Conservation (phyloP, 2,113 vertebrate genomes). For the Tupaia tana region DNA sequence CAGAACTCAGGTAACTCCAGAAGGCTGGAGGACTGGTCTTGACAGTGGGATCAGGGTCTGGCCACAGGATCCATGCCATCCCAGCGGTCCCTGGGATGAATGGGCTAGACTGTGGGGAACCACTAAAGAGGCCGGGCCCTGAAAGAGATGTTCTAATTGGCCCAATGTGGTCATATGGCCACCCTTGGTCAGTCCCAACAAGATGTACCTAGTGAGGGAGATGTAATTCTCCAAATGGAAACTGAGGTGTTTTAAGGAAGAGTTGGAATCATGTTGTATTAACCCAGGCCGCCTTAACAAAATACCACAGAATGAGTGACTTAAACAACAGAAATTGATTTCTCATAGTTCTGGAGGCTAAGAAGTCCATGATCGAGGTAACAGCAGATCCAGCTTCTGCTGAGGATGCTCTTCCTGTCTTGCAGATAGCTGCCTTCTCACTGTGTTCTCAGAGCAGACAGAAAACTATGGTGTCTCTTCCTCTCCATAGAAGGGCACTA, state of each 20-base stretch:
- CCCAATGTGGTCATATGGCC: background rate
- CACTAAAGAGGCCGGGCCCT: background rate
- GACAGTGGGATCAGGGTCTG: background rate
- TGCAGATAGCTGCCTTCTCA: background rate
- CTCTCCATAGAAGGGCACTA: background rate
- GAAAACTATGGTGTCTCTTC: background rate
- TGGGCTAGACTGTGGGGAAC: too few relatives aligned
- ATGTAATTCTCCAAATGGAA: background rate
- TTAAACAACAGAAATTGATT: background rate
- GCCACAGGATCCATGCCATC: background rate
- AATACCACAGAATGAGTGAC: background rate
- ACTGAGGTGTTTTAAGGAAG: background rate
- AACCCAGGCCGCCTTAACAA: background rate
- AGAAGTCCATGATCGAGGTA: background rate
- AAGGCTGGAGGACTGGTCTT: background rate
- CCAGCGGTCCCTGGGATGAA: background rate
- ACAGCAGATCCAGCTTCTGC: fast-evolving
- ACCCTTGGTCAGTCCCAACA: background rate
- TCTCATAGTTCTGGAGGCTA: background rate
- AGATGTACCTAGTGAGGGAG: background rate
- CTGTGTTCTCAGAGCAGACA: background rate
- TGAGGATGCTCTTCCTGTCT: background rate
- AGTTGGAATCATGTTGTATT: background rate
- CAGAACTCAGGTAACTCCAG: background rate
- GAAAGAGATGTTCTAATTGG: background rate